Evolutionary conservation across 2,888 invertebrate species (phyloP).

Genomic region (Buathra laborator): DNA sequence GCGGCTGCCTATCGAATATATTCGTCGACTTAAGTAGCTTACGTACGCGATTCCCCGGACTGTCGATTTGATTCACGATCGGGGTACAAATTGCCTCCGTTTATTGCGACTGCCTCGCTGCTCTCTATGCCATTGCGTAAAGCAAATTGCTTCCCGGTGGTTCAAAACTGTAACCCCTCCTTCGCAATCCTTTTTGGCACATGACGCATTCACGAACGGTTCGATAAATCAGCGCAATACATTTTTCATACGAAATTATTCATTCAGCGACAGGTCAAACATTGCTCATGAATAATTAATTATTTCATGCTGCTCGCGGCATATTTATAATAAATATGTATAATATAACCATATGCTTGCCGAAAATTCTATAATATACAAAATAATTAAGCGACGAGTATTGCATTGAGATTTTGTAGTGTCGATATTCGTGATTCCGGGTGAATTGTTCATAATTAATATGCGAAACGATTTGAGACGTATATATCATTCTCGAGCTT

Average conservation of each 20-base stretch:
- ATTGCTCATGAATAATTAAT: conserved; percentile 1
- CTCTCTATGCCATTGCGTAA: background rate
- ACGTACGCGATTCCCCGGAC: conserved; percentile 54
- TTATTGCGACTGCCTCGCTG: conserved; percentile 22
- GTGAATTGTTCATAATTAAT: background rate
- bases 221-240: background rate
- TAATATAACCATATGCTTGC: too few relatives aligned
- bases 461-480: background rate
- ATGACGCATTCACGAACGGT: background rate
- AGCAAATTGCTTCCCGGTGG: conserved; percentile 9
- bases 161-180: background rate
- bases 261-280: background rate
- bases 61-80: conserved; percentile 60
- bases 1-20: conserved; percentile 47
- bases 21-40: conserved; percentile 64
- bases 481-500: background rate
- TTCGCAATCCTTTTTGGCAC: conserved; percentile 1
- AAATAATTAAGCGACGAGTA: background rate
- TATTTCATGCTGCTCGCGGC: background rate
- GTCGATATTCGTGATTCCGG: background rate
- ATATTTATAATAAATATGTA: background rate
- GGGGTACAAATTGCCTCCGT: conserved; percentile 41
- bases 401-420: background rate
- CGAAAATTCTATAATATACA: too few relatives aligned
- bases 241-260: background rate